These are phyloP conservation scores for Butorides virescens DNA, from an alignment of 2,113 vertebrate species.

Conservation along the genomic window DNA sequence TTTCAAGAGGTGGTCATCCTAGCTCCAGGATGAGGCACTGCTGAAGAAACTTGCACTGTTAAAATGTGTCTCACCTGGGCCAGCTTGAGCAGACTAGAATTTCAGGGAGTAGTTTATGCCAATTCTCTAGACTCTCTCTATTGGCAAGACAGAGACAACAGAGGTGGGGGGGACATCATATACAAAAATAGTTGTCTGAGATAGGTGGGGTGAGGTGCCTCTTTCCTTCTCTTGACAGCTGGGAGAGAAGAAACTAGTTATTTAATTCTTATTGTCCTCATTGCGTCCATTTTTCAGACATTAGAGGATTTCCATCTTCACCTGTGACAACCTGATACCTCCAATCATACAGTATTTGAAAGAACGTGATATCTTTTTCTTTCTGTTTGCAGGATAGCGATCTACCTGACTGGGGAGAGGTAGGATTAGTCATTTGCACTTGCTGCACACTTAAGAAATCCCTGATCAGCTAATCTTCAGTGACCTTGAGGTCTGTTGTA, in stretches of 20 bases:
- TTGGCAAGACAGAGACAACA: background rate
- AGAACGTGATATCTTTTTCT: background rate
- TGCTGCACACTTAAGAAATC: background rate
- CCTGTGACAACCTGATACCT: background rate
- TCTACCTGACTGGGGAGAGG: background rate
- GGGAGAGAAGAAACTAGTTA: background rate
- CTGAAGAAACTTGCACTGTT: background rate
- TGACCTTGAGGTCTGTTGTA: background rate
- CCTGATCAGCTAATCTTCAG: background rate
- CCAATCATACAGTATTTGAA: background rate
- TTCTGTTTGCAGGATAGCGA: background rate
- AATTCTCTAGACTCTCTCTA: background rate
- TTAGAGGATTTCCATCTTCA: background rate
- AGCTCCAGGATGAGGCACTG: background rate
- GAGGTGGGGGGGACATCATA: background rate
- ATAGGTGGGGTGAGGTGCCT: background rate
- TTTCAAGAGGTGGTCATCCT: background rate
- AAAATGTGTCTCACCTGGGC: background rate
- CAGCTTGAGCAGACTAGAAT: background rate
- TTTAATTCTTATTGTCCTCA: background rate
- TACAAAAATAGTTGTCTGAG: background rate
- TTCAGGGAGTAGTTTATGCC: background rate
- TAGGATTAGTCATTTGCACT: background rate
- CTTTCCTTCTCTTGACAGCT: background rate
- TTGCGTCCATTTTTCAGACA: background rate